Percentiles rank a stretch among this genome's conserved stretches.
Evolutionary conservation across 2,888 invertebrate species (phyloP).

Genomic region (Trissonchulus latispiculum): DNA sequence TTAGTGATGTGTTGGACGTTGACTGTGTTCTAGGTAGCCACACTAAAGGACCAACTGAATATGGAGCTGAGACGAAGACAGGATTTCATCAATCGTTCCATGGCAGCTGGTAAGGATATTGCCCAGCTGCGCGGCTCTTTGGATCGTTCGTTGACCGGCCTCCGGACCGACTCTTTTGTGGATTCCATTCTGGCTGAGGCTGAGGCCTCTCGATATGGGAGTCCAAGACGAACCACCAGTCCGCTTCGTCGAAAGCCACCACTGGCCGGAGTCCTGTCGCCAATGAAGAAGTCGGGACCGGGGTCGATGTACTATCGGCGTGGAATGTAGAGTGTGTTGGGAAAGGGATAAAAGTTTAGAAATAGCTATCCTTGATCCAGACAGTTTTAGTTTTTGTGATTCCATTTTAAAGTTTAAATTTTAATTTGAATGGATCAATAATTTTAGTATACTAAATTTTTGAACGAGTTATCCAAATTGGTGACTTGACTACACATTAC

Average conservation of each 20-base stretch:
- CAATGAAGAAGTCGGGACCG: background rate
- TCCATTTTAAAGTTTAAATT: too few species aligned
- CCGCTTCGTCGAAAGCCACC: background rate
- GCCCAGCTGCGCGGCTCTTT: constrained; percentile 8
- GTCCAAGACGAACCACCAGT: background rate
- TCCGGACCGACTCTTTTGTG: constrained; percentile 8
- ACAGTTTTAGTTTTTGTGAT: too few species aligned
- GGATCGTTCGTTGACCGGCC: constrained; percentile 7
- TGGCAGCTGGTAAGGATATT: background rate
- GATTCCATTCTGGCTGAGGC: constrained; percentile 16
- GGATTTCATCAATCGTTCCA: constrained; percentile 9
- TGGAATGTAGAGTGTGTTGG: too few species aligned
- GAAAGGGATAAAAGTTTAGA: too few species aligned
- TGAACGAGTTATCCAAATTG: too few species aligned
- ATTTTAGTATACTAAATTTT: too few species aligned
- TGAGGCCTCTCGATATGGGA: background rate
- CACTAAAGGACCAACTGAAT: constrained; percentile 14
- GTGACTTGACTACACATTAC: too few species aligned
- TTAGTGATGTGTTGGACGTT: too few species aligned
- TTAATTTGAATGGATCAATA: too few species aligned
- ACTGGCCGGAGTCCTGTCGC: background rate
- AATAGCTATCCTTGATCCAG: too few species aligned
- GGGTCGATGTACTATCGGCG: too few species aligned
- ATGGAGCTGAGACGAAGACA: constrained; percentile 15
- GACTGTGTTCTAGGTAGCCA: constrained; percentile 8